Conservation (phyloP, 2,888 invertebrate species). For the Creontiades dilutus region DNA sequence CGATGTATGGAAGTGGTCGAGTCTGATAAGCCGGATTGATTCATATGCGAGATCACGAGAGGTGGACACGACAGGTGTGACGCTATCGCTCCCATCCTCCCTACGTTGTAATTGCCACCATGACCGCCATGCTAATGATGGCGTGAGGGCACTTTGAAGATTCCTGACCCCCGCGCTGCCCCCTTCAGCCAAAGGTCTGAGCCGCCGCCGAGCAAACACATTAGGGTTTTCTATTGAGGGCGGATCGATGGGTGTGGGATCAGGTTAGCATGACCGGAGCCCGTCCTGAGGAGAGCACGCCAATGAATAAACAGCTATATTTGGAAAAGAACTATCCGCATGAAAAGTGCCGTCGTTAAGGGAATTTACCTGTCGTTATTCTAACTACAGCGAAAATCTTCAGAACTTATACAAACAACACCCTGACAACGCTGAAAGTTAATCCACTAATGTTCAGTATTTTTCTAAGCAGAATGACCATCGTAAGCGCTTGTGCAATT, state of each 20-base stretch:
- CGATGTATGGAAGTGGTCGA: neutral
- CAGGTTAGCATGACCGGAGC: neutral
- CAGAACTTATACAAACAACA: too few species aligned
- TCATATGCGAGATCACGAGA: slow-evolving; percentile 32
- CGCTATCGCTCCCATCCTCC: neutral
- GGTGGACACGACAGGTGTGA: slow-evolving; percentile 23
- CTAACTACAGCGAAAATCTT: too few species aligned
- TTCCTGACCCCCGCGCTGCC: neutral
- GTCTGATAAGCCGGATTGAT: slow-evolving; percentile 6
- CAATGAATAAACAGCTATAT: neutral
- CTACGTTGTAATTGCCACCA: slow-evolving; percentile 5
- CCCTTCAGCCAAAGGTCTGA: too few species aligned
- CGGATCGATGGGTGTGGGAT: slow-evolving; percentile 19
- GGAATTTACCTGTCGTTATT: too few species aligned
- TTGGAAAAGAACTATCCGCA: neutral
- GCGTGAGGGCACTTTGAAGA: slow-evolving; percentile 10
- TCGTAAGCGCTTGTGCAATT: too few species aligned
- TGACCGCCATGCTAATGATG: slow-evolving; percentile 32
- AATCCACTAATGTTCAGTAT: too few species aligned
- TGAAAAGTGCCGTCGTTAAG: too few species aligned
- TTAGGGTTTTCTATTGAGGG: slow-evolving; percentile 1
- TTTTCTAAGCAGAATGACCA: too few species aligned
- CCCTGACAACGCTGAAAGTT: too few species aligned
- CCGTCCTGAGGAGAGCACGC: neutral
- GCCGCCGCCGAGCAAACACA: neutral